Base-by-base conservation (phyloP, 2,113 vertebrate species). In the Tenebrosternarchus preto region DNA sequence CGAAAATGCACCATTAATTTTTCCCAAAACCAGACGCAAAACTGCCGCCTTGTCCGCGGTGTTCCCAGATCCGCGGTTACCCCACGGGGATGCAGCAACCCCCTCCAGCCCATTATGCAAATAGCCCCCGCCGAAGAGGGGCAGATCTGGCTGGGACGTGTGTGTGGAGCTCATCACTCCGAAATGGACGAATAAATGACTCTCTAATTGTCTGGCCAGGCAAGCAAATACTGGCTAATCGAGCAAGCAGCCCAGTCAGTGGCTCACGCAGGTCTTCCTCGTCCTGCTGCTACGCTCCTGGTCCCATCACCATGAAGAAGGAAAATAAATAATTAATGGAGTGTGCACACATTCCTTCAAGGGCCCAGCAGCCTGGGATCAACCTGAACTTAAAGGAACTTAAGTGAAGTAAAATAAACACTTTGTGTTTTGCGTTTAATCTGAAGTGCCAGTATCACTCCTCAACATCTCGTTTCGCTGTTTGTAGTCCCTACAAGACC, bases 1-100 rank as follows among this genome's bases (percentile, higher is more conserved):
- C 92, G 95, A 97, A 98, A 95, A 98, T 98, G 97, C 97, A 96
- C 95, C 96, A 98, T 98, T 98, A 98, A 98, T 98, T 98, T 97
- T 94, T 94, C 92, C 94, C 88, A 94, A 95, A 95, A 98, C 96
- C 94, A 98, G 96, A 95, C 93, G 89, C 95, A 95, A 92, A 95
- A 92, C 94, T 94, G 94, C 95, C 94, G 92, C 92, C 92, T 50
- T 15, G 8, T 92, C 92, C 93, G 95, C 95, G 94, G 86, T 91
- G 63, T 87, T 84, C 93, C 94, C 95, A 93, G 94, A 94, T 97
- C 94, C 96, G 93, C 93, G 93, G 93, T 92, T 92, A 92, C 95
- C 96, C 84, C 92, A 92, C 91, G 89, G 96, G 97, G 95, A 90
- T 89, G 87, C 50, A 86, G 93, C 93, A 90, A n/a, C 93, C 94